These are phyloP conservation scores for Smithornis capensis DNA, from an alignment of 2,113 vertebrate genomes.

Conservation along the genomic window DNA sequence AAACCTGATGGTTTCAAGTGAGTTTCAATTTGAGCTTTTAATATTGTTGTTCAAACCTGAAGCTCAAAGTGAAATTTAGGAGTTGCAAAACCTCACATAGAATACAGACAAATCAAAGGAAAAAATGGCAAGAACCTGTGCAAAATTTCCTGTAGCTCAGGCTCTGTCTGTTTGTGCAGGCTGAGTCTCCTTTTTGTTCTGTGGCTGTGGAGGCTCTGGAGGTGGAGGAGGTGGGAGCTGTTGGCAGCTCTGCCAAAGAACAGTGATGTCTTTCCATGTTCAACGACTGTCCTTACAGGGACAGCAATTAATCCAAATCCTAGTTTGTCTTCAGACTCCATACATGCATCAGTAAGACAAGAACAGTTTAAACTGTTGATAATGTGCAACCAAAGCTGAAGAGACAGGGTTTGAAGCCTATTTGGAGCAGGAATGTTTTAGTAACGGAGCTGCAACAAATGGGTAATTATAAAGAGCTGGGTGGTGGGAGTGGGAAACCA, in stretches of 20 bases:
- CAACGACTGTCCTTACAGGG: neutral
- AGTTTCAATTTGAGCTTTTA: slow-evolving; percentile 9
- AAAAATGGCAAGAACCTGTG: neutral
- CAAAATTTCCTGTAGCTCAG: neutral
- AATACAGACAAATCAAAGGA: neutral
- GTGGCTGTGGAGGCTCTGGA: neutral
- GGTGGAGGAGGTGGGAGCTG: neutral
- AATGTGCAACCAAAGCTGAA: neutral
- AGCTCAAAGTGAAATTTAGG: neutral
- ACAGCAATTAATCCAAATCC: neutral
- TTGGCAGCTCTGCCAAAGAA: neutral
- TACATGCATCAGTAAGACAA: neutral
- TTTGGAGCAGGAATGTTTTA: neutral
- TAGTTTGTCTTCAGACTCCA: neutral
- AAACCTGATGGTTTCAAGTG: neutral
- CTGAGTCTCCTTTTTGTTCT: neutral
- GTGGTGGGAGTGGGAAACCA: neutral
- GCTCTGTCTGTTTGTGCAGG: neutral
- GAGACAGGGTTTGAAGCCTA: neutral
- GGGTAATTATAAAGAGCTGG: neutral
- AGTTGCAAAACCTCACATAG: neutral
- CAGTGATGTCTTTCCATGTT: neutral
- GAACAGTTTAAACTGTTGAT: neutral
- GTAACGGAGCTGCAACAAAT: neutral
- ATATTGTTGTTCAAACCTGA: neutral